Base-by-base conservation (phyloP, 2,888 invertebrate species). In the Drosophila recens region DNA sequence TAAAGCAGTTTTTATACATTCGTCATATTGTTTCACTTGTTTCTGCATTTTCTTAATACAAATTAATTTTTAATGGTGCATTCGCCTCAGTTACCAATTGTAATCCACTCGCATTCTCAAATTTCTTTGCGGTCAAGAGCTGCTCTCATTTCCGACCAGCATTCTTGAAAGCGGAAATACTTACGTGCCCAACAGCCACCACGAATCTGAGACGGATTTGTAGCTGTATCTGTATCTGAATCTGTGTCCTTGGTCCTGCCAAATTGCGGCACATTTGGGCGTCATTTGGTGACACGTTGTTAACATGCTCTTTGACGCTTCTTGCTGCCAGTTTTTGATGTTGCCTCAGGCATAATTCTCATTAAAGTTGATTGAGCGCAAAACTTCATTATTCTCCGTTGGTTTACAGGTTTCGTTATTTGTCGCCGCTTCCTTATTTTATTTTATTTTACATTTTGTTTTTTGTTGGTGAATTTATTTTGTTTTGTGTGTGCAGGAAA, bases 331-430 rank as follows among this genome's bases (percentile, higher is more conserved):
- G 64, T 52, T 64, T 59, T 57, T 62, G 57, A 49, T 61, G 56
- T 38, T 56, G 89, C 86, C 75, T 30, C 40, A 49, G 77, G 86
- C 86, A 77, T 72, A 76, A 88, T 86, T 86, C 82, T 77, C 81
- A 90, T 88, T 86, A 90, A 87, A 87, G 77, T 89, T 90, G 90
- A 87, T 88, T 87, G 90, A 88, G 90, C 86, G 87, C 72, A 83
- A 89, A 89, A 86, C 86, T 89, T 86, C 90, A 88, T 86, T 86
- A 86, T 69, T 73, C 59, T 68, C 57, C 34, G 75, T 62, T 74
- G 75, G 65, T 58, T 70, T 68, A 51, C 71, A 66, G 64, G 42
- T 72, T 38, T 53, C 58, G 56, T 69, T 72, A 63, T 65, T 48
- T 45, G 54, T 58, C 48, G 51, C 56, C 45, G 45, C 71, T 63